Evolutionary conservation across 2,797 vertebrate genomes (phyloP).

Genomic region (Bovichtus variegatus): DNA sequence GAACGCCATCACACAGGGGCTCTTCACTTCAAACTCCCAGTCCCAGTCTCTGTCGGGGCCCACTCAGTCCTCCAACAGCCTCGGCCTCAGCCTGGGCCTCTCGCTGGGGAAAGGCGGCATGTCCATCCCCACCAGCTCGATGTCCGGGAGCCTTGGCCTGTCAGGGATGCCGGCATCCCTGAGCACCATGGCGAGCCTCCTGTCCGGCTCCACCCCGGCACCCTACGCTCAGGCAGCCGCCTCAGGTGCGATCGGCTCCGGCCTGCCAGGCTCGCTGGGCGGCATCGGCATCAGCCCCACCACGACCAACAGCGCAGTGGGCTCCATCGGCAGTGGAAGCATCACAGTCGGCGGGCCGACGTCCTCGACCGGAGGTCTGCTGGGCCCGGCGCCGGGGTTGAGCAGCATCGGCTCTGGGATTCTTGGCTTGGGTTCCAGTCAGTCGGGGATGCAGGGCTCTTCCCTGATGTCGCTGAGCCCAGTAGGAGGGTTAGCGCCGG

Average conservation of each 20-base stretch:
- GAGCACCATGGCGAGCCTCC: constrained; percentile 74
- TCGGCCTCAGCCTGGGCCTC: constrained; percentile 77
- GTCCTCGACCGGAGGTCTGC: constrained; percentile 66
- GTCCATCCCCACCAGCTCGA: constrained; percentile 63
- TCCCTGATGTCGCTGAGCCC: constrained; percentile 72
- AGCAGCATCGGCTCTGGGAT: constrained; percentile 74
- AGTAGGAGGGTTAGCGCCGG: constrained; percentile 66
- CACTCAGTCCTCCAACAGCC: constrained; percentile 70
- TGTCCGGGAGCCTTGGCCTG: constrained; percentile 74
- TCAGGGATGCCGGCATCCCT: constrained; percentile 84
- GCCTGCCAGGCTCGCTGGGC: constrained; percentile 70
- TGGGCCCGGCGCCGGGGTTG: constrained; percentile 71
- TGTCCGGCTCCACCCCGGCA: constrained; percentile 84
- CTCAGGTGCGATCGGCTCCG: constrained; percentile 56
- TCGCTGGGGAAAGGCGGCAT: constrained; percentile 70
- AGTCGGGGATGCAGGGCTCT: constrained; percentile 58
- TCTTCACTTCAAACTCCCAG: constrained; percentile 72
- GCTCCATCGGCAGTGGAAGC: constrained; percentile 66
- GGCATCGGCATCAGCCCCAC: constrained; percentile 66
- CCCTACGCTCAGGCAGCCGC: constrained; percentile 91
- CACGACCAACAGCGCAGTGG: constrained; percentile 31
- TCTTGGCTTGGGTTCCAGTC: constrained; percentile 79
- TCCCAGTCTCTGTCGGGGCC: constrained; percentile 51
- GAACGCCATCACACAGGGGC: constrained; percentile 65
- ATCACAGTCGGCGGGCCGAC: constrained; percentile 75